A percentile compares a stretch with the other conserved stretches of the same genome.
Evolutionary conservation across 2,888 invertebrate genomes (phyloP).

Genomic region (Volucella bombylans): DNA sequence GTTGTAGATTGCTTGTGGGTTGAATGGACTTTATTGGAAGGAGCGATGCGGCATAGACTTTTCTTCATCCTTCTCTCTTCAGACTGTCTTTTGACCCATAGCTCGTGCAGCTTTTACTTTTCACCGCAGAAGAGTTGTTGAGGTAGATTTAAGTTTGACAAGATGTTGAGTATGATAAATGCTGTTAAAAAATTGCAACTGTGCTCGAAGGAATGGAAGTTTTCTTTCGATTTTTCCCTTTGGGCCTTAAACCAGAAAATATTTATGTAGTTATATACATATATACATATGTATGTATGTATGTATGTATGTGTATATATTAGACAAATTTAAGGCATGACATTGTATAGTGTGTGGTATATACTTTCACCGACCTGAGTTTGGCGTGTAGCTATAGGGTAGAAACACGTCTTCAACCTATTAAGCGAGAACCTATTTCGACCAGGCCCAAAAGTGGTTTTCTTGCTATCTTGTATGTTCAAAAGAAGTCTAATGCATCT

Average conservation of each 20-base stretch:
- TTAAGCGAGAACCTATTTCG: too few species aligned
- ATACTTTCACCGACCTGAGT: background rate
- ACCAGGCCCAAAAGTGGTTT: too few species aligned
- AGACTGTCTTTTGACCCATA: conserved; percentile 60
- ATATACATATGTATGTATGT: background rate
- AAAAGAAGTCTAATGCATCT: too few species aligned
- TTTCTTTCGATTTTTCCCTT: conserved; percentile 6
- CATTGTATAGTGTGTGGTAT: background rate
- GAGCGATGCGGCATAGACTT: conserved; percentile 20
- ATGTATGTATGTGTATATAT: background rate
- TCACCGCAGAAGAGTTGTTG: conserved; percentile 41
- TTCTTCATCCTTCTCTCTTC: background rate
- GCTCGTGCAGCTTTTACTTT: conserved; percentile 62
- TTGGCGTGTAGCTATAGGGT: too few species aligned
- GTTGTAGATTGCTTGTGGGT: conserved; percentile 45
- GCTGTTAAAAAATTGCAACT: background rate
- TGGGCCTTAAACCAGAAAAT: conserved; percentile 2
- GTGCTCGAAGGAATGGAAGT: background rate
- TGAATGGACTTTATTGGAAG: conserved; percentile 50
- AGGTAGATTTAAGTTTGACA: conserved; percentile 50
- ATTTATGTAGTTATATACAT: background rate
- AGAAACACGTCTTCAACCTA: too few species aligned
- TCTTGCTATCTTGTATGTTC: too few species aligned
- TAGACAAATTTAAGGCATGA: background rate
- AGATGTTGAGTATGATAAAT: conserved; percentile 47